A percentile compares a stretch with the other conserved stretches of the same genome.
Conservation (phyloP, 1,140 invertebrate species). For the Drosophila bocki region DNA sequence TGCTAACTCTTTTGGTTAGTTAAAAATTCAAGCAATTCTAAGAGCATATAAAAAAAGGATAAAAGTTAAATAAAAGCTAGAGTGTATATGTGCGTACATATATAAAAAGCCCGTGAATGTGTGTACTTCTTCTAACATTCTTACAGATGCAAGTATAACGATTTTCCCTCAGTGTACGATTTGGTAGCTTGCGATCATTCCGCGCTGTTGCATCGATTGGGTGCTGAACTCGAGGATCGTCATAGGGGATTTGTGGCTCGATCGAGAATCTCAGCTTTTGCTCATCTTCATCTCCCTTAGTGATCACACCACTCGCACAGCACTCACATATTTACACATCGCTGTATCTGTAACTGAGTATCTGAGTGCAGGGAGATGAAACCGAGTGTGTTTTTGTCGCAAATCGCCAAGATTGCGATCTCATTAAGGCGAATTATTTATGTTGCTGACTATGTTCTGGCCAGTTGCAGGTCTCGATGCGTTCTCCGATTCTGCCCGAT, state of each 20-base stretch:
- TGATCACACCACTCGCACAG: constrained; percentile 56
- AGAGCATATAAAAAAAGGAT: no score
- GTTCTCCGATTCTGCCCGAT: constrained; percentile 31
- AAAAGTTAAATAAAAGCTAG: no score
- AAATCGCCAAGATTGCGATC: constrained; percentile 80
- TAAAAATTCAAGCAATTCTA: no score
- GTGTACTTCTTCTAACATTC: not conserved
- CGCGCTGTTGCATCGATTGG: constrained; percentile 33
- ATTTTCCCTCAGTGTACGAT: not conserved
- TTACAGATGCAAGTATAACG: not conserved
- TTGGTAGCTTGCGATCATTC: constrained; percentile 34
- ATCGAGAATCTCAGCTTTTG: constrained; percentile 55
- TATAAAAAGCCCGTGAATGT: no score
- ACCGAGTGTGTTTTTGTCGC: constrained; percentile 75
- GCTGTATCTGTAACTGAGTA: constrained; percentile 10
- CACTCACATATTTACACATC: constrained; percentile 26
- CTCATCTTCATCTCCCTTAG: constrained; percentile 72
- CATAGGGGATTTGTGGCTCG: constrained; percentile 70
- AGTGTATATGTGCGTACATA: no score
- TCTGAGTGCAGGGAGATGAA: constrained; percentile 48
- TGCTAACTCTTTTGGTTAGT: no score
- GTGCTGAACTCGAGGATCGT: constrained; percentile 56
- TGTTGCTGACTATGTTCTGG: constrained; percentile 78
- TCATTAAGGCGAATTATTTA: constrained; percentile 84
- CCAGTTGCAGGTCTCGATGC: constrained; percentile 72